Base-by-base conservation (phyloP, 35 echinoderm and acorn worm genomes). In the Anneissia japonica region DNA sequence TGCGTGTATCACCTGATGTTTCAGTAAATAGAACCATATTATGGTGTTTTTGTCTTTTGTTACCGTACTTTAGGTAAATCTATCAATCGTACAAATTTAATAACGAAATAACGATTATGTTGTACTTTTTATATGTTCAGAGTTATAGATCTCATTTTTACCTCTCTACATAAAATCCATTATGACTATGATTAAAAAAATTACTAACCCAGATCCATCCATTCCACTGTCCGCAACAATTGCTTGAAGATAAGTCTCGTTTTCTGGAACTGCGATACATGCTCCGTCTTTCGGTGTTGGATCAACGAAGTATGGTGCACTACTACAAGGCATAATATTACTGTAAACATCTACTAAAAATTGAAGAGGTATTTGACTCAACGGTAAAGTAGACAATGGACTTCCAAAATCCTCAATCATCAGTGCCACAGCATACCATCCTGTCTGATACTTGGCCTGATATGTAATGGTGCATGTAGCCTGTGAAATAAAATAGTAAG, bases 341-440 rank as follows among this genome's bases (percentile, higher is more conserved):
- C 19, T 7, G 82, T 72, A 84, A 1, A 84, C 82, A 30, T 41
- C 33, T 12, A 56, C 46, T 31, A 72, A 19, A 64, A 84, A 84
- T 33, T 84, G 82, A 23, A 84, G 82, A 4, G 82, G 82, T 10
- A 84, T 56, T 72, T 72, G 55, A 33, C 45, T 84, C 32, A 56
- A 34, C 12, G 82, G 41, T 3, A 56, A 72, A 31, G 26, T 12
- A 17, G 82, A 84, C 23, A 56, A 56, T 28, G 41, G 82, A 14
- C 35, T 0, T 0, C 45, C 26, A 56, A 84, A 84, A 23, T 84
- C 82, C 73, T 84, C 82, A 28, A 84, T 56, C 82, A 84, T 84
- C 11, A 84, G 36, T 33, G 82, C 82, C 28, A 84, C 43, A 19
- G 82, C 82, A 72, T 84, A 84, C 82, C 82, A 84, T 84, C 82